phyloP scores from a whole-genome alignment of 92 coral and sea anemone genomes.

The Hydrozoanthus gracilis region DNA sequence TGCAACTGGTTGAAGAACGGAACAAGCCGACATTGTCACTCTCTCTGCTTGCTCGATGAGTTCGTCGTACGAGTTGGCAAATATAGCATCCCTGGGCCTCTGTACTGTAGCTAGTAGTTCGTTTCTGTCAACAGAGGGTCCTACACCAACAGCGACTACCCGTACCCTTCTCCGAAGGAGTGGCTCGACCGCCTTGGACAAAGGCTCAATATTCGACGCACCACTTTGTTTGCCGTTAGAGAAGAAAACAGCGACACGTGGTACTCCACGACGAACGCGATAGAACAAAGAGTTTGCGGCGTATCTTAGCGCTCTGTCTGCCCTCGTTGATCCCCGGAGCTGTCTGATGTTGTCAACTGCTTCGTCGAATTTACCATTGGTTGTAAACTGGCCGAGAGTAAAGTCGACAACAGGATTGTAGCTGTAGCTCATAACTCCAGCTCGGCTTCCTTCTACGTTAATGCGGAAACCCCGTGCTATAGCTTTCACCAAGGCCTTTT shows the following conservation, averaged over 20 bases:
- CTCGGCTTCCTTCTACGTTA: conserved; percentile 67
- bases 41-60: conserved; percentile 68
- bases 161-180: conserved; percentile 82
- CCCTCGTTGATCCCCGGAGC: conserved; percentile 75
- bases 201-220: conserved; percentile 69
- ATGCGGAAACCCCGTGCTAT: conserved; percentile 75
- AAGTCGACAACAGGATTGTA: conserved; percentile 68
- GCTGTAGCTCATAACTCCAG: conserved; percentile 81
- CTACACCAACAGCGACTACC: conserved; percentile 82
- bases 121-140: conserved; percentile 62
- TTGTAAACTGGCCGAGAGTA: conserved; percentile 48
- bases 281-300: conserved; percentile 72
- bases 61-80: conserved; percentile 72
- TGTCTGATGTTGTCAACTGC: conserved; percentile 72
- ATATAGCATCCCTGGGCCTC: conserved; percentile 64
- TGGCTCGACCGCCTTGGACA: conserved; percentile 73
- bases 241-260: conserved; percentile 83
- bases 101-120: conserved; percentile 64
- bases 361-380: conserved; percentile 59
- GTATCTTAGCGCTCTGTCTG: conserved; percentile 79
- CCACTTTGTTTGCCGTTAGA: conserved; percentile 82
- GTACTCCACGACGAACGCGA: conserved; percentile 72
- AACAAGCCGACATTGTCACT: conserved; percentile 72
- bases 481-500: conserved; percentile 77
- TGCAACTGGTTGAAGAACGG: conserved; percentile 59